Conservation (phyloP, 2,888 invertebrate species). For the Drosophila antonietae region DNA sequence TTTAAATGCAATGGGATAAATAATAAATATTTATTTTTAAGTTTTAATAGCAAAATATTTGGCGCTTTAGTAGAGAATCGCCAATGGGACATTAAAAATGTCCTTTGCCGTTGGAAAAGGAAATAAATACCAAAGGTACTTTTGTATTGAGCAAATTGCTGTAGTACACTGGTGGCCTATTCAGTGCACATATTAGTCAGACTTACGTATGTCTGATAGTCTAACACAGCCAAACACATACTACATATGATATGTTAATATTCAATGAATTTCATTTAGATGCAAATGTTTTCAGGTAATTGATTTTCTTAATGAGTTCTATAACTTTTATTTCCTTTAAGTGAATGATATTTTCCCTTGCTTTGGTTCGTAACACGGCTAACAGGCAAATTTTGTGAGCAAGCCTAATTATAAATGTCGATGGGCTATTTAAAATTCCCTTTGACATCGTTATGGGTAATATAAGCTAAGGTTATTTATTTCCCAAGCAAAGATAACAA, state of each 20-base stretch:
- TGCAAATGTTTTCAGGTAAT: not conserved
- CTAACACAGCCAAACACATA: too few relatives aligned
- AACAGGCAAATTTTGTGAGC: not conserved
- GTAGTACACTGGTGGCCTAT: too few relatives aligned
- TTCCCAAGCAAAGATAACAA: not conserved
- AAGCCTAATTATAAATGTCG: not conserved
- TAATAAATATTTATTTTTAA: too few relatives aligned
- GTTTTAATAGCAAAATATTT: not conserved
- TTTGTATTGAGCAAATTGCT: not conserved
- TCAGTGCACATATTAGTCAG: not conserved
- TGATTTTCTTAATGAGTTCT: not conserved
- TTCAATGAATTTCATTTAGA: too few relatives aligned
- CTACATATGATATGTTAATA: too few relatives aligned
- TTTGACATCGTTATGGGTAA: too few relatives aligned
- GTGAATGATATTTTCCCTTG: not conserved
- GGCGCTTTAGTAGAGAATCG: not conserved
- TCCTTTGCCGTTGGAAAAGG: too few relatives aligned
- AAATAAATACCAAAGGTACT: not conserved
- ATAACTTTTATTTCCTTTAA: not conserved
- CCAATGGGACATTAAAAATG: not conserved
- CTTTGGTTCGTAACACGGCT: constrained; percentile 8
- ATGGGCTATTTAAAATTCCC: not conserved
- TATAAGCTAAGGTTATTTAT: not conserved
- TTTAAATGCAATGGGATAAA: not conserved
- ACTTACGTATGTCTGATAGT: not conserved